Evolutionary conservation across 2,888 invertebrate genomes (phyloP), one percentile per base, ranked within the genome.

Genomic region (Philereme transversata): DNA sequence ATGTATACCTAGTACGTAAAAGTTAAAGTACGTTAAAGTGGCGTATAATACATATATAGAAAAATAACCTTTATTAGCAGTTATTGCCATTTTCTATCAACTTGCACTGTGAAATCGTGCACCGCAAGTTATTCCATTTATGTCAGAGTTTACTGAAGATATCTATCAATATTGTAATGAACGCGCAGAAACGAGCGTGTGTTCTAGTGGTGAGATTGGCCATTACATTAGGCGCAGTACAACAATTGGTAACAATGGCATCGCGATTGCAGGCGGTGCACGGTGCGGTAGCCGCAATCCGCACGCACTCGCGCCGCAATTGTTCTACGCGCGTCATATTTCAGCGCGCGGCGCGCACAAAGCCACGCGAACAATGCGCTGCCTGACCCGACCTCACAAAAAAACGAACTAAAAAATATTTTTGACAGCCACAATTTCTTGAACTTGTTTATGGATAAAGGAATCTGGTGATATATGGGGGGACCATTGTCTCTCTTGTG

Each of bases 381-480:
- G 69, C 72, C 71, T 72, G 77, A 76, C 73, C 75, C 76, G 77
- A 76, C 71, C 79, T 74, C 64, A 66, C 65, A 70, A 72, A 74
- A 64, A 69, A 69, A 62, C 57, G 70, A 61, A 72, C 72, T 68
- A 60, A 62, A 67, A 73, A 77, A 79, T 62, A 67, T 72, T 69
- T 70, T 72, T 73, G 81, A 80, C 81, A 76, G 81, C 61, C 75
- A 79, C 79, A 72, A 79, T 81, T 77, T 79, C 76, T 81, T 78
- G 70, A 73, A 65, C 70, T 71, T 72, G 64, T 77, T 71, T 75
- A 72, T 69, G 75, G 70, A 74, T 73, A 74, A 74, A 77, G 70
- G 75, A 65, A 56, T 64, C 64, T 55, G 55, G 79, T 84, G 86
- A 85, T 84, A 72, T 85, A 86, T 82, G 78, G 73, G 70, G 66